Evolutionary conservation across 2,113 vertebrate genomes (phyloP).

Genomic region (Chaenocephalus aceratus): DNA sequence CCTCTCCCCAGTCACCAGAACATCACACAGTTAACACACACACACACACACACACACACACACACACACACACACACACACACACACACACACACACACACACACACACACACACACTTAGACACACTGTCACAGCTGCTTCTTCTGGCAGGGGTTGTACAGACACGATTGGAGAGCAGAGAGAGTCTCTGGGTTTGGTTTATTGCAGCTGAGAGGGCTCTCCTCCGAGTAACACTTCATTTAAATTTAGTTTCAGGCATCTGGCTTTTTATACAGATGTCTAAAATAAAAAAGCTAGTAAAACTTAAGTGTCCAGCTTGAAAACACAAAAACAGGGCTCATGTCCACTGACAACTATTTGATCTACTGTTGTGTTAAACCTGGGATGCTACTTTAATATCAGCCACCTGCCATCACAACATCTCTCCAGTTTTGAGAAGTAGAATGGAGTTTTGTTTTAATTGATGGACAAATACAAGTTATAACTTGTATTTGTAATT

Average conservation of each 20-base stretch:
- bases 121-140: slow-evolving; percentile 55
- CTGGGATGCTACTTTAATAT: slow-evolving; percentile 19
- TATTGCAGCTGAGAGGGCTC: slow-evolving; percentile 35
- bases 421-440: slow-evolving; percentile 12
- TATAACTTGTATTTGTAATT: slow-evolving; percentile 20
- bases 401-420: slow-evolving; percentile 16
- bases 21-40: slow-evolving; percentile 46
- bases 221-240: slow-evolving; percentile 37
- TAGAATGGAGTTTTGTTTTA: slow-evolving; percentile 14
- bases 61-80: slow-evolving; percentile 28
- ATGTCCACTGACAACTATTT: not conserved
- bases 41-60: slow-evolving; percentile 12
- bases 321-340: slow-evolving; percentile 12
- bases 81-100: slow-evolving; percentile 32
- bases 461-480: not conserved
- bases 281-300: slow-evolving; percentile 22
- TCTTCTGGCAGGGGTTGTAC: slow-evolving; percentile 40
- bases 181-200: slow-evolving; percentile 48
- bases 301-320: not conserved
- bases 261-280: slow-evolving; percentile 23
- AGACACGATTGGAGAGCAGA: slow-evolving; percentile 45
- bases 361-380: not conserved
- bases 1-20: slow-evolving; percentile 58
- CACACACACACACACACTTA: slow-evolving; percentile 17
- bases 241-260: slow-evolving; percentile 29